Evolutionary conservation across 2,797 vertebrate genomes (phyloP).

Genomic region (Onychomys torridus): DNA sequence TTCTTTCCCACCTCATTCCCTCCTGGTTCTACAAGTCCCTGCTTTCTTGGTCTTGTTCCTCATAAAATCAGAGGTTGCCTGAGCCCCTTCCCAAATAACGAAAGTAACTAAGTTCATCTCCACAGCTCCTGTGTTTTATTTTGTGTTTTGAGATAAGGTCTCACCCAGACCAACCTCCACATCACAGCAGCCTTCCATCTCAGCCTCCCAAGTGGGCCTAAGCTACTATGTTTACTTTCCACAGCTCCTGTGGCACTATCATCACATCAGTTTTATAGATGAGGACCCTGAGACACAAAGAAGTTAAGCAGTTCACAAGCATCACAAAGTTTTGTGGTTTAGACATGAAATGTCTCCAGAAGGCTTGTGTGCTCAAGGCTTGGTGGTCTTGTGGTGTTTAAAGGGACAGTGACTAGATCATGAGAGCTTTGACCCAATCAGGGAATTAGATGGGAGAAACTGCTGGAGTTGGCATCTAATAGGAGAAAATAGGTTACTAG

Average conservation of each 20-base stretch:
- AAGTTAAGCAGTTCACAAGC: neutral
- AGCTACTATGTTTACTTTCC: neutral
- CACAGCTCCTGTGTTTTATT: neutral
- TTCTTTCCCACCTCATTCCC: neutral
- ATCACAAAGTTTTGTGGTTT: neutral
- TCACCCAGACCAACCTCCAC: neutral
- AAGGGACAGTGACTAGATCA: neutral
- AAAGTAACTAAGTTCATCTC: neutral
- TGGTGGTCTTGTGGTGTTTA: neutral
- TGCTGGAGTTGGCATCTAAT: neutral
- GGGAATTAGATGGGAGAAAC: neutral
- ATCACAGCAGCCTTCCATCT: neutral
- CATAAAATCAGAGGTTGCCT: neutral
- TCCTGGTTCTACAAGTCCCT: neutral
- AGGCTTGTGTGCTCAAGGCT: neutral
- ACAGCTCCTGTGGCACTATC: neutral
- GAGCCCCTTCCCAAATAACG: neutral
- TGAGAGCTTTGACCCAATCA: neutral
- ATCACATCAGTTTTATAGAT: neutral
- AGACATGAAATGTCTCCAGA: neutral
- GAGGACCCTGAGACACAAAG: neutral
- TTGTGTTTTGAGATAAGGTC: neutral
- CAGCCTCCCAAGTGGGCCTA: neutral
- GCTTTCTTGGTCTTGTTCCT: neutral
- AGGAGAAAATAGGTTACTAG: neutral